Evolutionary conservation across 2,113 vertebrate species (phyloP).

Genomic region (Heterochromis multidens): DNA sequence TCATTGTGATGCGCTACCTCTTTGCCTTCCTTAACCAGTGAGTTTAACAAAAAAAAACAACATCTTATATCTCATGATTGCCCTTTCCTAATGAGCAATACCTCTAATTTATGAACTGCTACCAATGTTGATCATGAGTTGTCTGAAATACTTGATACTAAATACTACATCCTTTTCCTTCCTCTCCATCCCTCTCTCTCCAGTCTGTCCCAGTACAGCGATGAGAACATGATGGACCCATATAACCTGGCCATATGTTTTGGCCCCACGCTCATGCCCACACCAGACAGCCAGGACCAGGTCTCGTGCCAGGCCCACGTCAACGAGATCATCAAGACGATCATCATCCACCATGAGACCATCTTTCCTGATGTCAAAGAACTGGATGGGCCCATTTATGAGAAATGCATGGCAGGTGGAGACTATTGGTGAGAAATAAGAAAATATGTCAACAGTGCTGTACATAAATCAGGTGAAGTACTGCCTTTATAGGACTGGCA

Average conservation of each 20-base stretch:
- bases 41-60: conserved; percentile 60
- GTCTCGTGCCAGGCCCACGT: conserved; percentile 98
- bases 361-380: conserved; percentile 97
- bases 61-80: not conserved
- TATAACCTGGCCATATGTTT: conserved; percentile 99
- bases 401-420: conserved; percentile 98
- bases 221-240: conserved; percentile 99
- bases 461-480: not conserved
- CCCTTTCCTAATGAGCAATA: not conserved
- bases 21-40: conserved; percentile 99
- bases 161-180: not conserved
- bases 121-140: not conserved
- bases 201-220: conserved; percentile 97
- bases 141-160: not conserved
- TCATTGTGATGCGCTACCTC: conserved; percentile 97
- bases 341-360: conserved; percentile 96
- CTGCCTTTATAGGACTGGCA: rapidly evolving
- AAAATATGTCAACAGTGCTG: not conserved
- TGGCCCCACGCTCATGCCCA: conserved; percentile 96
- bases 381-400: conserved; percentile 93
- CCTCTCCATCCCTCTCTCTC: not conserved
- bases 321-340: conserved; percentile 97
- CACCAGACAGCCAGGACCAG: conserved; percentile 94
- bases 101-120: not conserved
- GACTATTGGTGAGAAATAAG: conserved; percentile 89